These are phyloP conservation scores for Pristis pectinata DNA, from an alignment of 2,797 vertebrate species.

Conservation along the genomic window DNA sequence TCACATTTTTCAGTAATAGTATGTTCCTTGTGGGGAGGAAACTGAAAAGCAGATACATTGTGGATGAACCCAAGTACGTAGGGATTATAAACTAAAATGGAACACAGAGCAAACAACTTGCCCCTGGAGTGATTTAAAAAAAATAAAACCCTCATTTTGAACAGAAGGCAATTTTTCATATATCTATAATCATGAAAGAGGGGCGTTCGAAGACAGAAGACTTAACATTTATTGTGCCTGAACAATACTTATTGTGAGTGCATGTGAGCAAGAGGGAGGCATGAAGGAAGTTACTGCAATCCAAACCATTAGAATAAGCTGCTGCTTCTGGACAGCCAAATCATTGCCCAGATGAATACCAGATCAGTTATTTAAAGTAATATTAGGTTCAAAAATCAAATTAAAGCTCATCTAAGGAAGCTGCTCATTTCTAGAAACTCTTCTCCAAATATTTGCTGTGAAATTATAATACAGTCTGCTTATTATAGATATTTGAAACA, in stretches of 20 bases:
- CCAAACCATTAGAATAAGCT: not conserved
- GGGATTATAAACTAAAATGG: not conserved
- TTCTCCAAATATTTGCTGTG: not conserved
- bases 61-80: not conserved
- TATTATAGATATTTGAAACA: not conserved
- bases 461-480: not conserved
- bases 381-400: not conserved
- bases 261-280: not conserved
- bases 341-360: not conserved
- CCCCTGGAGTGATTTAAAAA: not conserved
- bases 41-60: not conserved
- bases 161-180: not conserved
- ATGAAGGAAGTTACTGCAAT: not conserved
- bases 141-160: not conserved
- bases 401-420: not conserved
- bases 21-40: not conserved
- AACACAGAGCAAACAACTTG: not conserved
- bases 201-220: not conserved
- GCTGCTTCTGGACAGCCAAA: not conserved
- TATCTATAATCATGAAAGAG: not conserved
- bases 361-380: not conserved
- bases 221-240: not conserved
- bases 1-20: not conserved
- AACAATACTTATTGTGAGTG: not conserved
- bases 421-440: not conserved